A percentile compares a stretch with the other conserved stretches of the same genome.
phyloP scores from a whole-genome alignment of 2,888 invertebrate species.

The Dryococelus australis region DNA sequence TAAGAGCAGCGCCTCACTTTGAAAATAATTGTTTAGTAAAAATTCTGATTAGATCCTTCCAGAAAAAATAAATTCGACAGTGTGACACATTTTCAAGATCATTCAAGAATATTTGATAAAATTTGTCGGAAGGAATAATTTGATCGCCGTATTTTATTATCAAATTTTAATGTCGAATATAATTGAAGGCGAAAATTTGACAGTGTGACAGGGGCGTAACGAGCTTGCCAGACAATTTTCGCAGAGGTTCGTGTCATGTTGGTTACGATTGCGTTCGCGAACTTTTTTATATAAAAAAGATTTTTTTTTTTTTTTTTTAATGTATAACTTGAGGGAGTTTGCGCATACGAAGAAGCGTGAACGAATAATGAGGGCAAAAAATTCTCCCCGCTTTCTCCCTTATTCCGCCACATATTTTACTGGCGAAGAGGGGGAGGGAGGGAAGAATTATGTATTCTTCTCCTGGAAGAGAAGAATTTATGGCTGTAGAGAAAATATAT shows the following conservation, averaged over 20 bases:
- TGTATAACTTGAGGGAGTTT: not conserved
- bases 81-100: too few relatives aligned
- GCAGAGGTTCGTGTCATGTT: not conserved
- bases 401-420: slow-evolving; percentile 1
- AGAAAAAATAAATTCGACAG: too few relatives aligned
- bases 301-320: not conserved
- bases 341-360: not conserved
- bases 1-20: too few relatives aligned
- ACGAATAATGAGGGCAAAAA: not conserved
- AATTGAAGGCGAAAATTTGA: too few relatives aligned
- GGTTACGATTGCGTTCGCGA: not conserved
- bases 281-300: not conserved
- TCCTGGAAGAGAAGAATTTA: not conserved
- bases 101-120: too few relatives aligned
- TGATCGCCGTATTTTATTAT: too few relatives aligned
- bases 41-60: too few relatives aligned
- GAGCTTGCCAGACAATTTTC: not conserved
- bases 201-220: not conserved
- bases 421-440: not conserved
- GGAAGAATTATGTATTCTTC: not conserved
- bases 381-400: not conserved
- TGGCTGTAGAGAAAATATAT: not conserved
- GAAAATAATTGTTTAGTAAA: too few relatives aligned
- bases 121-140: too few relatives aligned
- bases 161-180: too few relatives aligned